Base-by-base conservation (phyloP, 2,797 vertebrate species). In the Eremophila alpestris region DNA sequence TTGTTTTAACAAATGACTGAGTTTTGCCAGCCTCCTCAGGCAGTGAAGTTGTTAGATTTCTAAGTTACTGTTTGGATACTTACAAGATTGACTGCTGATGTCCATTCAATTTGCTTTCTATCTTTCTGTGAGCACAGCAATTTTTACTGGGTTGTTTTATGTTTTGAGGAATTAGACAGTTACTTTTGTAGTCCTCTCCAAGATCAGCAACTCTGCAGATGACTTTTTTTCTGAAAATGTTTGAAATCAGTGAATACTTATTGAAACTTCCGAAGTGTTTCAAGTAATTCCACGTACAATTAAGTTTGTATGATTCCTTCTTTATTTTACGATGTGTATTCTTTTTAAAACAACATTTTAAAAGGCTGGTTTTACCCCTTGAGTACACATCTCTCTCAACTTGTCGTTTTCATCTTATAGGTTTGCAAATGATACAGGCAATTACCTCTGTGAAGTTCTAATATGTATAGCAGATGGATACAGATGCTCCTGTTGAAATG, bases 1-100 rank as follows among this genome's bases (percentile, higher is more conserved):
- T 95, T 83, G 43, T 93, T 92, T 83, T 69, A 86, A 86, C 32
- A 85, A 89, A 94, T 73, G 8, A 83, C 64, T 93, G 7, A 81
- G 48, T 49, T 83, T 86, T 91, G 76, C 18, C 43, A 93, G 51
- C 6, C 2, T 59, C 45, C 63, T 81, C 48, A 69, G 58, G 51
- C 65, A 86, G 24, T 69, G 77, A 81, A 51, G 65, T 81, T 69
- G 38, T 45, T 88, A 40, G 54, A 32, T 80, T 94, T 92, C 86
- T 41, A 52, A 83, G 95, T 87, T 90, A 54, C 27, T 70, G 9
- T 70, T 89, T 59, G 54, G 30, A 51, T 78, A 54, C 58, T 78
- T 88, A 64, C 0, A 2, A 71, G 16, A 38, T 43, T 78, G 51
- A 36, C 52, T 91, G 56, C 41, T 89, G 41, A 36, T 80, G 32